Conservation (phyloP, 2,113 vertebrate species). For the Cyanistes caeruleus region DNA sequence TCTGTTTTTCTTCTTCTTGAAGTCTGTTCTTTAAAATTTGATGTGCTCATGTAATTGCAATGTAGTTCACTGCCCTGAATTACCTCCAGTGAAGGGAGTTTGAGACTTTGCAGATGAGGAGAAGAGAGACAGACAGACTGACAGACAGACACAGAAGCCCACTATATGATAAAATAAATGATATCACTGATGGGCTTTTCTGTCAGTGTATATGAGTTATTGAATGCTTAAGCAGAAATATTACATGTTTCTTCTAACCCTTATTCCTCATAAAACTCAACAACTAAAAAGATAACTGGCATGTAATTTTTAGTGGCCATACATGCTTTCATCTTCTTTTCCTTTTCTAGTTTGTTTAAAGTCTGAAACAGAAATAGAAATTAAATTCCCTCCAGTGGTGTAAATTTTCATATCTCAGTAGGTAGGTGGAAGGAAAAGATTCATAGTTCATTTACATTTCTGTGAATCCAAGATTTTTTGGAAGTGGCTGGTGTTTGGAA, state of each 20-base stretch:
- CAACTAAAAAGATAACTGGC: neutral
- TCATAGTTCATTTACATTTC: neutral
- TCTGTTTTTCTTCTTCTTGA: slow-evolving; percentile 60
- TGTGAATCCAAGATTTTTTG: neutral
- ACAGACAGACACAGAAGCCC: neutral
- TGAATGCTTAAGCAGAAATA: slow-evolving; percentile 2
- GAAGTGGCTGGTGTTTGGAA: neutral
- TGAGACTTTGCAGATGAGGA: neutral
- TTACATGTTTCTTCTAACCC: neutral
- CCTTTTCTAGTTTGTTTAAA: neutral
- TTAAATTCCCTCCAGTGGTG: neutral
- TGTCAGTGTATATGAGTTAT: slow-evolving; percentile 2
- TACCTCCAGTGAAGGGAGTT: neutral
- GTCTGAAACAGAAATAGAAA: neutral
- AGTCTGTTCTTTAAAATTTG: slow-evolving; percentile 46
- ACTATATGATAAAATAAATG: neutral
- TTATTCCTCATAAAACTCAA: neutral
- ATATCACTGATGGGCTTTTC: neutral
- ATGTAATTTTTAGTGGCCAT: neutral
- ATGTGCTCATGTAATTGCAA: slow-evolving; percentile 44
- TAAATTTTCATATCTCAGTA: neutral
- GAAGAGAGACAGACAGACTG: neutral
- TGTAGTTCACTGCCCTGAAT: slow-evolving; percentile 43
- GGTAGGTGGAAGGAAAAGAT: neutral
- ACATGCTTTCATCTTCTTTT: neutral